phyloP scores from a whole-genome alignment of 2,113 vertebrate species.

The Neotoma lepida region DNA sequence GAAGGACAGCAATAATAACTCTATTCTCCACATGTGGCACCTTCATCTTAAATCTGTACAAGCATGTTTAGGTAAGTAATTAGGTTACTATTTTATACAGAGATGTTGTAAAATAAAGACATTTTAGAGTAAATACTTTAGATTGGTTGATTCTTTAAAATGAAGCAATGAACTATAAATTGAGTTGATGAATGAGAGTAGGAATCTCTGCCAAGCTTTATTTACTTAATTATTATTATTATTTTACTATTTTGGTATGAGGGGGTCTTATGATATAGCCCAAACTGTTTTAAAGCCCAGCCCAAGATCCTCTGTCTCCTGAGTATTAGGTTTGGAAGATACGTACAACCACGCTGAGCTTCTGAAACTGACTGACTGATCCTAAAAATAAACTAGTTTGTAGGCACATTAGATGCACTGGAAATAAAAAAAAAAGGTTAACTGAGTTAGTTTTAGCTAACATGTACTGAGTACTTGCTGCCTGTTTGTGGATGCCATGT shows the following conservation, averaged over 20 bases:
- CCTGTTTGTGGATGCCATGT: slow-evolving; percentile 12
- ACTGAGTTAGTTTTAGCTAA: slow-evolving; percentile 33
- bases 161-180: slow-evolving; percentile 31
- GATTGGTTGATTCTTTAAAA: slow-evolving; percentile 53
- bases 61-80: slow-evolving; percentile 93
- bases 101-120: slow-evolving; percentile 1
- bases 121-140: slow-evolving; percentile 23
- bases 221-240: background rate
- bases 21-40: slow-evolving; percentile 98
- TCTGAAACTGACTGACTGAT: slow-evolving; percentile 1
- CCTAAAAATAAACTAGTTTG: slow-evolving; percentile 10
- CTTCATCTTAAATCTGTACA: slow-evolving; percentile 97
- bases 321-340: background rate
- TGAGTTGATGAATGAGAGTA: slow-evolving; percentile 28
- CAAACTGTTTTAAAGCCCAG: background rate
- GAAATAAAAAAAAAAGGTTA: background rate
- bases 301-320: background rate
- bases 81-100: slow-evolving; percentile 7
- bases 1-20: slow-evolving; percentile 92
- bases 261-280: background rate
- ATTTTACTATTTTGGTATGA: background rate
- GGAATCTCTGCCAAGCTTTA: slow-evolving; percentile 1
- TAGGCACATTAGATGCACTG: background rate
- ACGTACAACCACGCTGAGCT: background rate
- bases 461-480: slow-evolving; percentile 9